Conservation (phyloP, 1,140 invertebrate species). For the Drosophila sturtevanti region DNA sequence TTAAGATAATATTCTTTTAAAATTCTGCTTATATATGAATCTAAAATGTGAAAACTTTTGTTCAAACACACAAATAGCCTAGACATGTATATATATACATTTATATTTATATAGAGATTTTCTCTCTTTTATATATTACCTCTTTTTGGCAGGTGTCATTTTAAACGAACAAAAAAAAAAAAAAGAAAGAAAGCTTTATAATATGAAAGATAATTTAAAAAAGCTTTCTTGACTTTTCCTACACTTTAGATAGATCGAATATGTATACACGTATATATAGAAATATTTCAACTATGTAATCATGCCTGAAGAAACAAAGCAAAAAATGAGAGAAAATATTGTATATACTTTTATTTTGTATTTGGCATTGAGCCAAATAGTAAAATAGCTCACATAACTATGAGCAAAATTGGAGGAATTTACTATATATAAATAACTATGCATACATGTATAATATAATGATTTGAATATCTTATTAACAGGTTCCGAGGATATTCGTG, state of each 20-base stretch:
- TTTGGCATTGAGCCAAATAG: conserved; percentile 65
- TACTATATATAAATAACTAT: conserved; percentile 29
- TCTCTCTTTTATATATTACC: conserved; percentile 5
- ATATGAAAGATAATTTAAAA: conserved; percentile 23
- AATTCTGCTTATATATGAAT: neutral
- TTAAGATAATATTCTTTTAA: neutral
- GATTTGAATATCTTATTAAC: conserved; percentile 38
- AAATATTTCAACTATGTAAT: conserved; percentile 71
- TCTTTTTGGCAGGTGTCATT: conserved; percentile 72
- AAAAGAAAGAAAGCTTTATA: conserved; percentile 38
- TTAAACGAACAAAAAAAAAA: conserved; percentile 24
- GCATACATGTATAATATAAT: neutral
- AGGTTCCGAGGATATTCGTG: conserved; percentile 95
- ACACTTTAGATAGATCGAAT: conserved; percentile 19
- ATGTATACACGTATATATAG: conserved; percentile 34
- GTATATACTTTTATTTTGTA: conserved; percentile 49
- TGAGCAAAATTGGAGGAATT: conserved; percentile 55
- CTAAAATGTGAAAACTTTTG: neutral
- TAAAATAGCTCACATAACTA: conserved; percentile 62
- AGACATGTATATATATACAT: conserved; percentile 20
- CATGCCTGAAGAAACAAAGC: conserved; percentile 65
- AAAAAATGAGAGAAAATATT: conserved; percentile 34
- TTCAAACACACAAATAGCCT: conserved; percentile 5
- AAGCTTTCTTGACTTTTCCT: conserved; percentile 41
- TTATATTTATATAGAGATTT: conserved; percentile 14